Base-by-base conservation (phyloP, 35 echinoderm and acorn worm species). In the Lytechinus variegatus region DNA sequence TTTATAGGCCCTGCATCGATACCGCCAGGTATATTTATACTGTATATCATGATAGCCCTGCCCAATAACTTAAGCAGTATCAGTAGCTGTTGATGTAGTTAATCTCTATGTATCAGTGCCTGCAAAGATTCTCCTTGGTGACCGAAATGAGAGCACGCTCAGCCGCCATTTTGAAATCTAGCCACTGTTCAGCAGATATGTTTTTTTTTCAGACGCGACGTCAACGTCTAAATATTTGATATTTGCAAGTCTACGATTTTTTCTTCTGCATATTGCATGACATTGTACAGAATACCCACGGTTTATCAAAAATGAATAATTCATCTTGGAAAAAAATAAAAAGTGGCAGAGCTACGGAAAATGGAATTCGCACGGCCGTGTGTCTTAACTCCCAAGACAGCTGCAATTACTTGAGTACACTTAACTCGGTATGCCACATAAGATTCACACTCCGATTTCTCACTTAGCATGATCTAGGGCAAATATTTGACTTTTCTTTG, bases 1-100 rank as follows among this genome's bases (percentile, higher is more conserved):
- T 24, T 79, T 24, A 19, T 21, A n/a, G 19, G 6, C 66, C 8
- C 66, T 79, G 66, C 56, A 58, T 58, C n/a, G 66, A 79, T n/a
- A 79, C 19, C 66, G 7, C 66, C n/a, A 16, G 14, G 16, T 79
- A 79, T 79, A 24, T 79, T n/a, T 79, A 24, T 16, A 79, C 66
- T 79, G 66, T 79, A 79, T 79, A 79, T n/a, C 66, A 79, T 79
- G 66, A 79, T 79, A 79, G 66, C 19, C 66, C 21, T 79, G 66
- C 66, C 33, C 66, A 79, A 79, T 79, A 79, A 79, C 66, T 79
- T 79, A 79, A 79, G 66, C 19, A 24, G 19, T 79, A 79, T 79
- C 66, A 44, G 33, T 44, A 44, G 21, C 66, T 79, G 5, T 24
- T 79, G 66, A 79, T 79, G n/a, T 24, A 79, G 66, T 79, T 24